Conservation (phyloP, 2,113 vertebrate species). For the Dasyprocta punctata region DNA sequence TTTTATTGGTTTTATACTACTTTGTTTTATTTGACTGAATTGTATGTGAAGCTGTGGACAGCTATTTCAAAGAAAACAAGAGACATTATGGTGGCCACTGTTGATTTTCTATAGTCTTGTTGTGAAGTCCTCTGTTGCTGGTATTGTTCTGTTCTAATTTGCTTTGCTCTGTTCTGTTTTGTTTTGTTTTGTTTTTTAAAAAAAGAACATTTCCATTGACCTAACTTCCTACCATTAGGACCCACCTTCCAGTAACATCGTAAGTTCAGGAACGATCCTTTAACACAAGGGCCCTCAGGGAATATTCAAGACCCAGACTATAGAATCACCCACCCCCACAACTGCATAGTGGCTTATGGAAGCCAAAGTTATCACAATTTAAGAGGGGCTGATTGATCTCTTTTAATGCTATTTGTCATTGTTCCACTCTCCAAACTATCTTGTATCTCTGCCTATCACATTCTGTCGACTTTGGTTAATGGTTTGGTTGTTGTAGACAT, state of each 20-base stretch:
- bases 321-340: background rate
- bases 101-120: too few relatives aligned
- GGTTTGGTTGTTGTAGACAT: background rate
- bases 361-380: background rate
- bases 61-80: too few relatives aligned
- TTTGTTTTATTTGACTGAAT: too few relatives aligned
- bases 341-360: background rate
- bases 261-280: background rate
- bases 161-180: too few relatives aligned
- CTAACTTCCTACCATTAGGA: background rate
- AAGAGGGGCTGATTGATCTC: background rate
- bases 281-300: background rate
- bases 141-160: too few relatives aligned
- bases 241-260: background rate
- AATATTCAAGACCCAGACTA: background rate
- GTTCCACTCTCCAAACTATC: background rate
- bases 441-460: background rate
- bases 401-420: background rate
- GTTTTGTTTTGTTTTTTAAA: too few relatives aligned
- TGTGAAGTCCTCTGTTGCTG: too few relatives aligned
- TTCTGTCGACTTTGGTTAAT: background rate
- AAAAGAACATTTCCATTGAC: background rate
- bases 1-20: too few relatives aligned
- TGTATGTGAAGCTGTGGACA: too few relatives aligned
- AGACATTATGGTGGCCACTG: too few relatives aligned